Evolutionary conservation across 2,888 invertebrate species (phyloP).

Genomic region (Athalia circularis): DNA sequence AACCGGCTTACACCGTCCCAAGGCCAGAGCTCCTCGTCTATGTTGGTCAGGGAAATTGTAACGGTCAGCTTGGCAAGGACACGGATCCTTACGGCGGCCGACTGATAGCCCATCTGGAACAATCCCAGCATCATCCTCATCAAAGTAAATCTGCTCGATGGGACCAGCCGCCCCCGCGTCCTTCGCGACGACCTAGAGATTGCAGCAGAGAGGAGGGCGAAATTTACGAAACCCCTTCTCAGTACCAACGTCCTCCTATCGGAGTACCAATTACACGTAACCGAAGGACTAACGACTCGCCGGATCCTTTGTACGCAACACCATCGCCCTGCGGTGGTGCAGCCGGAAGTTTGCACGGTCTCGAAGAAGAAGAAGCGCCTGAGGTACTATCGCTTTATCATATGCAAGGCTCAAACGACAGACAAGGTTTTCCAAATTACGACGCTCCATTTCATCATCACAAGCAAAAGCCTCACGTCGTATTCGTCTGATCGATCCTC

Average conservation of each 20-base stretch:
- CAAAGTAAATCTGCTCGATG: constrained; percentile 7
- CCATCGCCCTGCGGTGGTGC: too few relatives aligned
- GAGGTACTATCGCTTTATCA: constrained; percentile 68
- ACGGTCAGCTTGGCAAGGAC: constrained; percentile 63
- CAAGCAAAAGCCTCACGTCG: constrained; percentile 69
- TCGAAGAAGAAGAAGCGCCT: constrained; percentile 62
- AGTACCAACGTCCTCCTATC: constrained; percentile 58
- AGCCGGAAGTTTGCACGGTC: too few relatives aligned
- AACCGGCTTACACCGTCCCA: constrained; percentile 65
- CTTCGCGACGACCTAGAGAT: constrained; percentile 56
- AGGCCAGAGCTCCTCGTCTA: constrained; percentile 71
- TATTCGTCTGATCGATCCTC: constrained; percentile 65
- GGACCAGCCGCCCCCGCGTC: constrained; percentile 42
- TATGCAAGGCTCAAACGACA: constrained; percentile 56
- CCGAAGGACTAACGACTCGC: constrained; percentile 24
- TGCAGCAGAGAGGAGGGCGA: constrained; percentile 52
- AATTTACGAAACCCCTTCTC: constrained; percentile 66
- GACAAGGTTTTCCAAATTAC: constrained; percentile 55
- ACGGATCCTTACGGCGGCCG: constrained; percentile 68
- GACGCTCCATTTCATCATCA: constrained; percentile 55
- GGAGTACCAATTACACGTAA: not conserved
- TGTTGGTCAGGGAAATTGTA: constrained; percentile 63
- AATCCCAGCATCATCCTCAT: constrained; percentile 66
- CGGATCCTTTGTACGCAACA: constrained; percentile 46
- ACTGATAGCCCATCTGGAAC: constrained; percentile 66